Evolutionary conservation across 2,797 vertebrate species (phyloP).

Genomic region (Lutjanus campechanus): DNA sequence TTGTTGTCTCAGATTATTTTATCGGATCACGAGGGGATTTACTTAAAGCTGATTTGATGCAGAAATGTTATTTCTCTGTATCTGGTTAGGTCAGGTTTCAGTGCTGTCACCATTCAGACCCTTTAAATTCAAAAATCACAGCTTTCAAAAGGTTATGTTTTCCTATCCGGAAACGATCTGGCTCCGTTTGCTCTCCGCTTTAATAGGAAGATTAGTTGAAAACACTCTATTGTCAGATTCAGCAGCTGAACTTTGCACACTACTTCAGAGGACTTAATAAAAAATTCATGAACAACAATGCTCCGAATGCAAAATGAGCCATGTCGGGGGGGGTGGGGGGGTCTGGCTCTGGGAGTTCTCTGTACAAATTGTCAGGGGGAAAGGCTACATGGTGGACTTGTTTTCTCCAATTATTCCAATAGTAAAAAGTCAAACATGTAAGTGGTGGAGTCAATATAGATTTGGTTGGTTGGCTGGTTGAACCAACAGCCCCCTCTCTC

Average conservation of each 20-base stretch:
- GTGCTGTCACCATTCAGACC: conserved; percentile 9
- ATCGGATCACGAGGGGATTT: conserved; percentile 62
- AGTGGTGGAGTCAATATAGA: conserved; percentile 45
- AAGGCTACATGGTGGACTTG: conserved; percentile 45
- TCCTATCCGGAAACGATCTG: conserved; percentile 13
- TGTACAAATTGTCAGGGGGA: conserved; percentile 47
- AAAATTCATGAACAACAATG: conserved; percentile 73
- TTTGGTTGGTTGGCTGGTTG: conserved; percentile 39
- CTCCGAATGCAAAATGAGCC: conserved; percentile 68
- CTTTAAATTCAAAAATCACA: conserved; percentile 28
- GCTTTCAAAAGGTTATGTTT: conserved; percentile 57
- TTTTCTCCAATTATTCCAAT: conserved; percentile 68
- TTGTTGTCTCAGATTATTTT: conserved; percentile 41
- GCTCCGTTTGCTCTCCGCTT: conserved; percentile 43
- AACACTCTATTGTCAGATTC: conserved; percentile 67
- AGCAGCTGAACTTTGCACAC: conserved; percentile 70
- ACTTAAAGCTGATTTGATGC: conserved; percentile 51
- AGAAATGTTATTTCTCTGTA: conserved; percentile 39
- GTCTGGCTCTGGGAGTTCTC: conserved; percentile 36
- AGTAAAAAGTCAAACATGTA: conserved; percentile 56
- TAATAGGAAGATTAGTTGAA: conserved; percentile 67
- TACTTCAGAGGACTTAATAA: conserved; percentile 61
- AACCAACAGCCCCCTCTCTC: conserved; percentile 43
- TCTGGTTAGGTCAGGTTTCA: conserved; percentile 42
- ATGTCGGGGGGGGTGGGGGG: neutral